A percentile compares a stretch with the other conserved stretches of the same genome.
Evolutionary conservation across 2,113 vertebrate species (phyloP).

Genomic region (Oryzias celebensis): DNA sequence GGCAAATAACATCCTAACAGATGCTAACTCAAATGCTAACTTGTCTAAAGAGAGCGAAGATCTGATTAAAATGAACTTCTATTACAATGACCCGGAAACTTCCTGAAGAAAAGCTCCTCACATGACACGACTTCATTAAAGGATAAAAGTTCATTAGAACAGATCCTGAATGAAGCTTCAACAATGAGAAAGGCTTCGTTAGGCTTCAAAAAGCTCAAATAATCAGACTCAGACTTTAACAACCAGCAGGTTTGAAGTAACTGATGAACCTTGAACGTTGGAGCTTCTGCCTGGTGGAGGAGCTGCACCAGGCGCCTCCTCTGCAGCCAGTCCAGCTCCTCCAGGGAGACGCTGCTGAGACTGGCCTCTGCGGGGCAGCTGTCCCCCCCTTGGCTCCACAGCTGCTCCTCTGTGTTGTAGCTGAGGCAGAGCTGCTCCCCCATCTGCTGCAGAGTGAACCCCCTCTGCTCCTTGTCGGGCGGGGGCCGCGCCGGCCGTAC

Average conservation of each 20-base stretch:
- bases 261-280: slow-evolving; percentile 81
- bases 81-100: too few relatives aligned
- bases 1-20: too few relatives aligned
- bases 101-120: too few relatives aligned
- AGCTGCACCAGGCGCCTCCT: slow-evolving; percentile 89
- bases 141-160: too few relatives aligned
- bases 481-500: slow-evolving; percentile 70
- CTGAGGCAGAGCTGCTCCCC: slow-evolving; percentile 78
- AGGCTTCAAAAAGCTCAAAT: too few relatives aligned
- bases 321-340: slow-evolving; percentile 93
- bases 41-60: too few relatives aligned
- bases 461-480: slow-evolving; percentile 60
- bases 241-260: not conserved
- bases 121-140: too few relatives aligned
- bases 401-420: slow-evolving; percentile 61
- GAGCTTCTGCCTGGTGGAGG: slow-evolving; percentile 76
- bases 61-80: too few relatives aligned
- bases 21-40: too few relatives aligned
- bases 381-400: slow-evolving; percentile 44
- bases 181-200: too few relatives aligned
- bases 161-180: too few relatives aligned
- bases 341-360: slow-evolving; percentile 78
- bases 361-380: slow-evolving; percentile 74
- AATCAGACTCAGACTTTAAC: too few relatives aligned
- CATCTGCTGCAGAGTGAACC: slow-evolving; percentile 79